Base-by-base conservation (phyloP, 2,888 invertebrate species). In the Trichopoda pennipes region DNA sequence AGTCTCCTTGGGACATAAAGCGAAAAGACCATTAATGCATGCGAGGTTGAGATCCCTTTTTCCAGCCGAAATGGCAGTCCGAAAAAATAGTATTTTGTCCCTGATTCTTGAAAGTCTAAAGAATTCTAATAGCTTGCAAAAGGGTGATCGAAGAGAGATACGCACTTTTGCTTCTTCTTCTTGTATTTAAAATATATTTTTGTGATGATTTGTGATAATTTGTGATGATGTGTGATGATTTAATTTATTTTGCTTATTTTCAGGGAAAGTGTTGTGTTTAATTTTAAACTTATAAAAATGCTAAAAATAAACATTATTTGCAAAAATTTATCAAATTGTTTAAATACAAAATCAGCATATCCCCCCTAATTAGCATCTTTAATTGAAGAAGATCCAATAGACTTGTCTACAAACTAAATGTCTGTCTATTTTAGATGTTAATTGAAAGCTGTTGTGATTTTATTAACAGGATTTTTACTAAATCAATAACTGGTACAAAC, bases 321-420 rank as follows among this genome's bases (percentile, higher is more conserved):
- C 44, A 47, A 56, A 28, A 1, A 2, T 63, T 17, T 17, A 32
- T 28, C 17, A 23, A 68, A 49, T n/a, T 16, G 10, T 35, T 49
- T 0, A 55, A 51, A 42, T 51, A 21, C 4, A 47, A 58, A 28
- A 35, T 69, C 1, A 10, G 7, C 42, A 44, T 47, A 44, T 58
- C 32, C 47, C 16, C 51, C 32, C 55, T n/a, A 63, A 63, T 63
- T 73, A 63, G 63, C 73, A 73, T 19, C 32, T 61, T 14, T 28
- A 28, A 55, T 12, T 35, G n/a, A 12, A 63, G 44, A 19, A 6
- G 6, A 44, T 16, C 14, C 16, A 3, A 44, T 44, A 44, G n/a
- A n/a, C n/a, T 44, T 44, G 9, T 38, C 7, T 38, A 6, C 28
- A 12, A 38, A 38, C 3, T 44, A 14, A 16, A 16, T 44, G 16